Evolutionary conservation across 2,113 vertebrate genomes (phyloP).

Genomic region (Aegypius monachus): DNA sequence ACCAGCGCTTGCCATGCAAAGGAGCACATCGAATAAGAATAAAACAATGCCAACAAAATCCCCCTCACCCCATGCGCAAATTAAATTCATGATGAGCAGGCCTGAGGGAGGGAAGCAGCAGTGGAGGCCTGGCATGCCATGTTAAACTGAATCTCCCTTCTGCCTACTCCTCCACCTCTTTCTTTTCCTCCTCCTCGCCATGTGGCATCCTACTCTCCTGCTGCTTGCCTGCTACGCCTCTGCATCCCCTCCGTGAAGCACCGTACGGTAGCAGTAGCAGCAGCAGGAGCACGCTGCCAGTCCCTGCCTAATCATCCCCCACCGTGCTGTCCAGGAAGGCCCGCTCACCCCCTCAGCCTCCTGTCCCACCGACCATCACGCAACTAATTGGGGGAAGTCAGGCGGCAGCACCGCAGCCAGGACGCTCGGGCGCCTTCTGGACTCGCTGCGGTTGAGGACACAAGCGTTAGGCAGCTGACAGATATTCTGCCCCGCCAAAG

Average conservation of each 20-base stretch:
- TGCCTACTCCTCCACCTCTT: slow-evolving; percentile 70
- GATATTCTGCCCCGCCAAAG: not conserved
- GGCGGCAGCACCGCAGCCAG: not conserved
- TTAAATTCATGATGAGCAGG: slow-evolving; percentile 68
- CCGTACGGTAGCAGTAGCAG: slow-evolving; percentile 26
- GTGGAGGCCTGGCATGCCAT: slow-evolving; percentile 67
- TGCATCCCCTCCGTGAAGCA: slow-evolving; percentile 49
- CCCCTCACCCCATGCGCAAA: slow-evolving; percentile 65
- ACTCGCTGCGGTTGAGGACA: not conserved
- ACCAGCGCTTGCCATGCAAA: slow-evolving; percentile 34
- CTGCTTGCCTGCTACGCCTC: slow-evolving; percentile 69
- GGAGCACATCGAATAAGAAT: slow-evolving; percentile 44
- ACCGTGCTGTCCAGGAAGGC: not conserved
- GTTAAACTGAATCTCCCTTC: slow-evolving; percentile 68
- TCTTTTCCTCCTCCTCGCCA: slow-evolving; percentile 69
- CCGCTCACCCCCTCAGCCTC: not conserved
- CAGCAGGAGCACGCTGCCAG: slow-evolving; percentile 43
- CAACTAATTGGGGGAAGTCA: not conserved
- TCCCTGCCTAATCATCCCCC: slow-evolving; percentile 45
- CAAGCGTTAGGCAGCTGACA: not conserved
- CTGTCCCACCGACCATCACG: not conserved
- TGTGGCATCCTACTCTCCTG: slow-evolving; percentile 71
- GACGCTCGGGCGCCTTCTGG: not conserved
- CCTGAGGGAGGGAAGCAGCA: slow-evolving; percentile 66
- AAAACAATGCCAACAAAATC: slow-evolving; percentile 59